These are phyloP conservation scores for Eupithecia dodoneata DNA, from an alignment of 2,888 invertebrate genomes.

Conservation along the genomic window DNA sequence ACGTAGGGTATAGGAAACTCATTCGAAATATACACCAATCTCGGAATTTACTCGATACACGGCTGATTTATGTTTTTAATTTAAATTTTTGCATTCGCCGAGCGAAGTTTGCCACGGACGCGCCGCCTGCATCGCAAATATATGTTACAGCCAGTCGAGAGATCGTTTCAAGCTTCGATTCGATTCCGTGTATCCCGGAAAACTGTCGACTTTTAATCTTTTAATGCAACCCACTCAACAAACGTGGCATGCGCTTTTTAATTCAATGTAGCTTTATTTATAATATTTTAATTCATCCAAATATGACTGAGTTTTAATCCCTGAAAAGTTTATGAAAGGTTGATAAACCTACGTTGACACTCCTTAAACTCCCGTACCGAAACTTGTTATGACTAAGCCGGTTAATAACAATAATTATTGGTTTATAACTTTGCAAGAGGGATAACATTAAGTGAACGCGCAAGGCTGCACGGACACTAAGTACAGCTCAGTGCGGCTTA, in stretches of 20 bases:
- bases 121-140: slow-evolving; percentile 82
- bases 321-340: slow-evolving; percentile 20
- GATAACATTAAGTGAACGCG: slow-evolving; percentile 68
- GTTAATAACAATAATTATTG: slow-evolving; percentile 56
- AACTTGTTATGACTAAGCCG: slow-evolving; percentile 33
- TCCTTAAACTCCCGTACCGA: slow-evolving; percentile 11
- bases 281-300: slow-evolving; percentile 18
- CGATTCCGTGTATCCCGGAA: slow-evolving; percentile 71
- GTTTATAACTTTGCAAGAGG: slow-evolving; percentile 57
- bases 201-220: slow-evolving; percentile 83
- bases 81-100: slow-evolving; percentile 85
- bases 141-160: slow-evolving; percentile 74
- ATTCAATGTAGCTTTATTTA: slow-evolving; percentile 51
- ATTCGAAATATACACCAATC: slow-evolving; percentile 79
- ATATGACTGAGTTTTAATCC: slow-evolving; percentile 5
- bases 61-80: slow-evolving; percentile 85
- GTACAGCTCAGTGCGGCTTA: slow-evolving; percentile 74
- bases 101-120: slow-evolving; percentile 79
- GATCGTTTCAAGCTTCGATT: slow-evolving; percentile 76
- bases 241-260: slow-evolving; percentile 68
- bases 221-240: slow-evolving; percentile 82
- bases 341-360: slow-evolving; percentile 6
- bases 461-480: slow-evolving; percentile 66
- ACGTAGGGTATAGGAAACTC: slow-evolving; percentile 47
- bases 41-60: slow-evolving; percentile 82